phyloP scores from a whole-genome alignment of 2,113 vertebrate genomes.

The Channa maculata region DNA sequence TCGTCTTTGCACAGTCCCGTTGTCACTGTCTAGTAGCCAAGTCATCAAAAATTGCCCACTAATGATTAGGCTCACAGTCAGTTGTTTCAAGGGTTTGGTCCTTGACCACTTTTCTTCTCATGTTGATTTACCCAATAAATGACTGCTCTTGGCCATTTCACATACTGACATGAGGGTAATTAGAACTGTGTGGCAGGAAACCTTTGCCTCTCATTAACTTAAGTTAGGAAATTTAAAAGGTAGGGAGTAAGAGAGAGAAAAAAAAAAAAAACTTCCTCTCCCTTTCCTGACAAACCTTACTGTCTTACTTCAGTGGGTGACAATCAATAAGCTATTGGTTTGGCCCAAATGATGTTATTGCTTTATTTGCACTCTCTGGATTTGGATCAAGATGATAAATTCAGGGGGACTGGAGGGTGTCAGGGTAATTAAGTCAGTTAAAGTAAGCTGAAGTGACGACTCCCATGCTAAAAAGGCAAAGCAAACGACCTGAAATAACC shows the following conservation, averaged over 20 bases:
- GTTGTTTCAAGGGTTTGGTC: conserved; percentile 68
- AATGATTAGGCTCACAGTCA: conserved; percentile 69
- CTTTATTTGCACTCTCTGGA: conserved; percentile 77
- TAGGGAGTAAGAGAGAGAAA: conserved; percentile 34
- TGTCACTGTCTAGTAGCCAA: conserved; percentile 52
- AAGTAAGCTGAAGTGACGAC: conserved; percentile 78
- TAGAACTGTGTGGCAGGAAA: conserved; percentile 71
- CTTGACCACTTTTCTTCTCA: conserved; percentile 71
- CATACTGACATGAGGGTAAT: conserved; percentile 73
- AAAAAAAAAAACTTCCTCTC: conserved; percentile 37
- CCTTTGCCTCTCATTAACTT: conserved; percentile 81
- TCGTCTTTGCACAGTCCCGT: conserved; percentile 23
- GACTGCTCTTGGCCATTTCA: conserved; percentile 71
- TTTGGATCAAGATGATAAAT: conserved; percentile 81
- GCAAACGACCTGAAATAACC: conserved; percentile 73
- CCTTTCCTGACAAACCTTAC: conserved; percentile 54
- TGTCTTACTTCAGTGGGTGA: conserved; percentile 54
- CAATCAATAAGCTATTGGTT: conserved; percentile 77
- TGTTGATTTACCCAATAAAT: conserved; percentile 79
- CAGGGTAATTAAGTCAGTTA: conserved; percentile 84
- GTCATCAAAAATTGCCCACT: conserved; percentile 67
- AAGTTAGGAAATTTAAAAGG: conserved; percentile 61
- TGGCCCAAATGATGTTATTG: conserved; percentile 76
- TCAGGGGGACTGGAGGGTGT: conserved; percentile 71
- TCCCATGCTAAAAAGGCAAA: conserved; percentile 73